These are phyloP conservation scores for Nasonia vitripennis DNA, from an alignment of 1,140 invertebrate species.

Conservation along the genomic window DNA sequence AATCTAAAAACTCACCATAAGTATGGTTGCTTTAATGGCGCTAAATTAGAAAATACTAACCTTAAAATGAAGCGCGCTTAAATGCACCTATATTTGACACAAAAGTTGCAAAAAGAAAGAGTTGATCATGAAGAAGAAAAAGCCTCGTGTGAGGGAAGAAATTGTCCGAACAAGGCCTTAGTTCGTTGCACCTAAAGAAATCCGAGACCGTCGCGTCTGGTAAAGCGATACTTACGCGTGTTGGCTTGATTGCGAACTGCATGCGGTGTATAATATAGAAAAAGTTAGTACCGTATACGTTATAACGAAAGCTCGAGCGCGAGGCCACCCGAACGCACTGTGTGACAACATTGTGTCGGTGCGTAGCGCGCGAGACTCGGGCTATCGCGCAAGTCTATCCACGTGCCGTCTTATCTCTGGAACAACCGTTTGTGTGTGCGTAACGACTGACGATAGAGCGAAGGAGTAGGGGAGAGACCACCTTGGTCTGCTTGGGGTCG, in stretches of 20 bases:
- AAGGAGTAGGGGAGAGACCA: background rate
- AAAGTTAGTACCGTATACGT: background rate
- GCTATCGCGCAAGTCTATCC: constrained; percentile 14
- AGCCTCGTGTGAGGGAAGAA: too few relatives aligned
- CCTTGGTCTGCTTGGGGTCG: background rate
- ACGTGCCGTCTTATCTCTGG: constrained; percentile 18
- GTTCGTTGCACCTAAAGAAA: too few relatives aligned
- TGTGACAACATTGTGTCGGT: background rate
- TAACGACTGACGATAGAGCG: background rate
- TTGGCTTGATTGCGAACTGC: background rate
- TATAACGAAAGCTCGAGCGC: background rate
- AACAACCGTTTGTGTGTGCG: background rate
- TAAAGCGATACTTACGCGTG: background rate
- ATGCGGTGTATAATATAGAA: background rate
- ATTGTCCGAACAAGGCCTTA: too few relatives aligned
- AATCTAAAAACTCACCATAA: too few relatives aligned
- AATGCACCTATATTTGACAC: too few relatives aligned
- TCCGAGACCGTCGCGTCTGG: background rate
- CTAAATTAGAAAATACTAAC: too few relatives aligned
- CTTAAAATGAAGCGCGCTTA: too few relatives aligned
- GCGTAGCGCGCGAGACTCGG: background rate
- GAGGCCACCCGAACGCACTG: background rate
- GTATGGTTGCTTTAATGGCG: too few relatives aligned
- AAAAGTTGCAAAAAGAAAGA: too few relatives aligned
- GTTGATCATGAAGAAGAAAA: too few relatives aligned